Evolutionary conservation across 2,888 invertebrate species (phyloP), one percentile per base, ranked within the genome.

Genomic region (Pachliopta kotzebuea): DNA sequence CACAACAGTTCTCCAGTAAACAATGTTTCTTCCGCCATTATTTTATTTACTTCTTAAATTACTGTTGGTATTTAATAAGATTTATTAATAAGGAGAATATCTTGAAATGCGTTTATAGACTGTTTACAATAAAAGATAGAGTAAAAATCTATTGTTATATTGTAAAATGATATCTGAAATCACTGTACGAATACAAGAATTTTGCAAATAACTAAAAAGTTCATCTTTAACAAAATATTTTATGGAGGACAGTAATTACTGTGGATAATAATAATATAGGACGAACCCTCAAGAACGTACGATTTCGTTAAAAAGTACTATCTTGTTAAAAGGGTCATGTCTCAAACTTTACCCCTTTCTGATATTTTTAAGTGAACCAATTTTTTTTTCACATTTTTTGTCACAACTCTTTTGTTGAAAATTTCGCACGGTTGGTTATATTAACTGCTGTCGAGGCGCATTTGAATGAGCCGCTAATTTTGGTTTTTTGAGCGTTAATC

Each of bases 401-500:
- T 67, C 59, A 45, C 63, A 7, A 66, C 31, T 58, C 71, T 74
- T 74, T 86, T 87, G 83, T 86, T 71, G 62, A 50, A 70, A 84
- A 90, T 90, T 90, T 90, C 91, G 86, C 91, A 91, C 90, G 91
- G 89, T 88, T 87, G 77, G 85, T 90, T 88, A 79, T 73, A 71
- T 78, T 76, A 78, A 79, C 76, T 72, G 72, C 74, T 76, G 73
- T 85, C 84, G 82, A 71, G 73, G 72, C 71, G 75, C 68, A 85
- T 90, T 86, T 90, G 86, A 90, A 91, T 91, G 86, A 74, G 72
- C 73, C 76, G 71, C 85, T 90, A 90, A 91, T 91, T 91, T 90
- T 72, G 85, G 81, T 84, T 85, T 81, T 64, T 63, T 56, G 71
- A 82, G 84, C 86, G 88, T 85, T 85, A 71, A 71, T 67, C 65